A percentile compares a stretch with the other conserved stretches of the same genome.
Evolutionary conservation across 2,113 vertebrate species (phyloP).

Genomic region (Ahaetulla prasina): DNA sequence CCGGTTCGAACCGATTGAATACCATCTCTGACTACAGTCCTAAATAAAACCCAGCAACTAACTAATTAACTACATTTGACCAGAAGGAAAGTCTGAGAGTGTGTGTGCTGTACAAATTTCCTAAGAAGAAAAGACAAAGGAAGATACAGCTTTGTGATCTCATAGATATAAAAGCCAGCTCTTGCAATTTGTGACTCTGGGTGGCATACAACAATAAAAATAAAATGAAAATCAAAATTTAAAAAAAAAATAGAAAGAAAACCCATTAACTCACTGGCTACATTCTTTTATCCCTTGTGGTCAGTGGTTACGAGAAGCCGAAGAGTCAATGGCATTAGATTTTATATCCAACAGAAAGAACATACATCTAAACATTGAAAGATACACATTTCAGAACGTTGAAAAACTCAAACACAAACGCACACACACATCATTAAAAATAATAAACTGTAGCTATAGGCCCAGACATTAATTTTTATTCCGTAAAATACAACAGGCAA

Average conservation of each 20-base stretch:
- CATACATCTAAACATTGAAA: background rate
- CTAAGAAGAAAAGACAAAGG: background rate
- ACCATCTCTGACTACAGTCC: background rate
- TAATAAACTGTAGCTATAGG: background rate
- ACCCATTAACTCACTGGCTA: background rate
- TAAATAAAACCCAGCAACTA: background rate
- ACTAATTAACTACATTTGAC: background rate
- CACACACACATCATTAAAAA: background rate
- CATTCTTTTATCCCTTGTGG: background rate
- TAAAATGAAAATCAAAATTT: background rate
- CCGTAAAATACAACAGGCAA: background rate
- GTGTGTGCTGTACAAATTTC: background rate
- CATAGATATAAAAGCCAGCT: background rate
- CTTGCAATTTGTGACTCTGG: background rate
- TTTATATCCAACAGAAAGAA: background rate
- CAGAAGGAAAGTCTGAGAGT: background rate
- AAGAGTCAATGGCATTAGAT: background rate
- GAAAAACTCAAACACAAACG: background rate
- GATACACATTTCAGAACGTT: background rate
- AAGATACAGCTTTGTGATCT: background rate
- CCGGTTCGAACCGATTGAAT: too few relatives aligned
- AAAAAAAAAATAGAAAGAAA: background rate
- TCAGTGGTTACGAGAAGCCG: background rate
- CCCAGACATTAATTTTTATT: background rate
- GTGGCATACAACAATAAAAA: background rate